phyloP scores from a whole-genome alignment of 2,888 invertebrate species.

The Tridacna crocea region DNA sequence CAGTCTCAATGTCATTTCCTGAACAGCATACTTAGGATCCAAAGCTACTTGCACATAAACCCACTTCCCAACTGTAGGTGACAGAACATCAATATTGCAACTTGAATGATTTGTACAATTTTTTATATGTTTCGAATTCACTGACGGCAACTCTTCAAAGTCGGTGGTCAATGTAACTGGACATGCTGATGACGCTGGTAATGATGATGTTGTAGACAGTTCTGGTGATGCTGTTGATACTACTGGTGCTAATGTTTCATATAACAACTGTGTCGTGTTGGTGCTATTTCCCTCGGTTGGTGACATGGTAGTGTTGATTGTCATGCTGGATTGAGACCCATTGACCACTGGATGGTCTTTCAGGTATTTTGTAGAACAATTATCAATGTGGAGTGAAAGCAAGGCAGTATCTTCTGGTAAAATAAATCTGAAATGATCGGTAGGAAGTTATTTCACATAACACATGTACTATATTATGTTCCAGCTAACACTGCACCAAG shows the following conservation, averaged over 20 bases:
- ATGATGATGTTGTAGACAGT: conserved; percentile 21
- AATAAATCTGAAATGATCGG: conserved; percentile 47
- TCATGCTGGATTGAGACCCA: not conserved
- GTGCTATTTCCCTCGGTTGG: not conserved
- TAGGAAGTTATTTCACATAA: too few species aligned
- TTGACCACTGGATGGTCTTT: not conserved
- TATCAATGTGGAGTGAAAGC: conserved; percentile 47
- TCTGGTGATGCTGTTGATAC: not conserved
- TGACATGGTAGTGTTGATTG: not conserved
- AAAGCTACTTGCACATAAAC: conserved; percentile 10
- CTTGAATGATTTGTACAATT: conserved; percentile 33
- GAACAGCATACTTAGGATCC: conserved; percentile 8
- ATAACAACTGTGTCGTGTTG: not conserved
- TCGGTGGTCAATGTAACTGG: conserved; percentile 55
- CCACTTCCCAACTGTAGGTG: conserved; percentile 18
- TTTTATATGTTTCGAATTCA: conserved; percentile 1
- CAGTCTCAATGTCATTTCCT: not conserved
- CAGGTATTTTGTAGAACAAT: conserved; percentile 42
- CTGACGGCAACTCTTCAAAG: conserved; percentile 43
- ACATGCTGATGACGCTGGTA: conserved; percentile 45
- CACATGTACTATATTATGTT: too few species aligned
- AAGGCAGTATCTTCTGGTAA: conserved; percentile 54
- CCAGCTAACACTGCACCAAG: too few species aligned
- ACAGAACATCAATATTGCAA: conserved; percentile 37
- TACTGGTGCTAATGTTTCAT: not conserved